Percentiles rank a stretch among this genome's conserved stretches.
phyloP scores from a whole-genome alignment of 2,888 invertebrate species.

The Eustalomyia histrio region DNA sequence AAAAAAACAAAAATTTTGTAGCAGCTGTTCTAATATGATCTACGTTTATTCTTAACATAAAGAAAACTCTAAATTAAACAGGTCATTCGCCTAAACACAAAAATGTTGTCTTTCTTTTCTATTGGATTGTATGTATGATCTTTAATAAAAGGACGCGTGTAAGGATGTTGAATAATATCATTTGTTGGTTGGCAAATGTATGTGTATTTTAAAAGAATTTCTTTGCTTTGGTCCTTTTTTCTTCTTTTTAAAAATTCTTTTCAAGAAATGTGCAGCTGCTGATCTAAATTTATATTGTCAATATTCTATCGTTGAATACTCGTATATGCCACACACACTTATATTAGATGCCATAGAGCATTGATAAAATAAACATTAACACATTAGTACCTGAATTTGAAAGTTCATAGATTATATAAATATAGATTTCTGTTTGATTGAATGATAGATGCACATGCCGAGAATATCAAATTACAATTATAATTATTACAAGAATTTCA shows the following conservation, averaged over 20 bases:
- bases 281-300: slow-evolving; percentile 25
- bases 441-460: slow-evolving; percentile 27
- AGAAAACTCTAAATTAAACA: slow-evolving; percentile 7
- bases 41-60: not conserved
- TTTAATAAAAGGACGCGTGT: slow-evolving; percentile 8
- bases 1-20: not conserved
- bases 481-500: not conserved
- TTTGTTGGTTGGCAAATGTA: not conserved
- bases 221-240: slow-evolving; percentile 40
- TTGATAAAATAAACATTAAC: not conserved
- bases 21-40: slow-evolving; percentile 31
- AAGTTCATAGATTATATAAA: slow-evolving; percentile 1
- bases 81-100: slow-evolving; percentile 31
- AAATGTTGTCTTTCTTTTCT: not conserved
- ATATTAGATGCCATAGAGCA: not conserved
- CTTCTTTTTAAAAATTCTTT: not conserved
- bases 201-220: not conserved
- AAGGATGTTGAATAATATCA: not conserved
- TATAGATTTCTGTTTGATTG: slow-evolving; percentile 13
- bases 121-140: slow-evolving; percentile 10
- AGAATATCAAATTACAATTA: slow-evolving; percentile 25
- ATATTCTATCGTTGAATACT: not conserved
- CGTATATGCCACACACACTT: slow-evolving; percentile 33
- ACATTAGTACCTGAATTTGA: slow-evolving; percentile 14
- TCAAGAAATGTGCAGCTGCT: slow-evolving; percentile 22